Percentiles rank a stretch among this genome's conserved stretches.
Evolutionary conservation across 2,113 vertebrate species (phyloP).

Genomic region (Bucco capensis): DNA sequence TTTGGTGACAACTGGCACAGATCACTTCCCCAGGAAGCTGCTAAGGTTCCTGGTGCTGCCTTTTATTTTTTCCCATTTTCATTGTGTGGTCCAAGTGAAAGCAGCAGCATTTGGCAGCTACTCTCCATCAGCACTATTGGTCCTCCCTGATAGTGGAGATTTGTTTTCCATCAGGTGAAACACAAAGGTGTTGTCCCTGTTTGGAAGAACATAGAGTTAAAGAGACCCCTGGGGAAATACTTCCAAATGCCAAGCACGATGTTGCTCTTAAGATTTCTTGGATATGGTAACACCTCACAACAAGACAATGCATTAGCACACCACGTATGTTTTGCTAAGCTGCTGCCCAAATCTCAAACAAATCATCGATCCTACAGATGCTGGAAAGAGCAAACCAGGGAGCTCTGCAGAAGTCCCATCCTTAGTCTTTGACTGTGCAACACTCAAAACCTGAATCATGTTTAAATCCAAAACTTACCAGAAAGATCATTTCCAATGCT

Average conservation of each 20-base stretch:
- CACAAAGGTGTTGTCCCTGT: background rate
- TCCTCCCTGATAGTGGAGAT: background rate
- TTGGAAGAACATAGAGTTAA: background rate
- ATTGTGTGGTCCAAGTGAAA: conserved; percentile 29
- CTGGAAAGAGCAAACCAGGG: background rate
- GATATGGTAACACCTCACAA: background rate
- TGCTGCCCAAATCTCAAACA: background rate
- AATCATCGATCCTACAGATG: background rate
- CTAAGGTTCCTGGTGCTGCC: background rate
- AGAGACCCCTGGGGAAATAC: background rate
- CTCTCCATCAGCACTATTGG: background rate
- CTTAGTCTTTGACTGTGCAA: background rate
- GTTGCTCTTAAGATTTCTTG: background rate
- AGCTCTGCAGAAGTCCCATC: background rate
- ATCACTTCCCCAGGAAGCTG: conserved; percentile 40
- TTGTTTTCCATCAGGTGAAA: conserved; percentile 42
- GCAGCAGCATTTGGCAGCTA: conserved; percentile 10
- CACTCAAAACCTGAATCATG: background rate
- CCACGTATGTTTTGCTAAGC: background rate
- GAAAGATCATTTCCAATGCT: background rate
- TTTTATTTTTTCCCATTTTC: background rate
- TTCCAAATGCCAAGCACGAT: background rate
- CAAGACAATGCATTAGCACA: background rate
- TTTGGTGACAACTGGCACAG: background rate
- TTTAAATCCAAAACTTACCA: background rate